Conservation (phyloP, 2,888 invertebrate genomes). For the Scotopteryx bipunctaria region DNA sequence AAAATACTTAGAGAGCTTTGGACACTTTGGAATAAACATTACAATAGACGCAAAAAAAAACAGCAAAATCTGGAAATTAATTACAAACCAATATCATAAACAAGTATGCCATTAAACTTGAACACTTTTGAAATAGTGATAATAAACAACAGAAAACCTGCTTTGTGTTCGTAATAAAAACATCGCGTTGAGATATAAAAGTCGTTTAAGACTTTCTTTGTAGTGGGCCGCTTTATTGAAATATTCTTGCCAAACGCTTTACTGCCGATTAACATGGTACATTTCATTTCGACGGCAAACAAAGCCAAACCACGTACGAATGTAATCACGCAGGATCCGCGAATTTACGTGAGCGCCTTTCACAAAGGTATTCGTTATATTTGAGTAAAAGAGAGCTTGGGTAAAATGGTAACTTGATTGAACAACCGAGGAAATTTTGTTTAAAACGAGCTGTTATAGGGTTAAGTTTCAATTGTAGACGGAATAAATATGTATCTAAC, state of each 20-base stretch:
- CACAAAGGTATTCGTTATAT: conserved; percentile 1
- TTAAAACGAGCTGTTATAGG: neutral
- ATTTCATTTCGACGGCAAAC: conserved; percentile 51
- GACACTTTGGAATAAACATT: too few relatives aligned
- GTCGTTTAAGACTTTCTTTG: conserved; percentile 30
- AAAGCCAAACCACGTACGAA: conserved; percentile 55
- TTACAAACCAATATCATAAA: conserved; percentile 21
- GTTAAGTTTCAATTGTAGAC: neutral
- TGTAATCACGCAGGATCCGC: conserved; percentile 68
- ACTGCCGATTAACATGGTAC: conserved; percentile 42
- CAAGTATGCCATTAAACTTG: conserved; percentile 17
- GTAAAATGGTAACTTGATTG: neutral
- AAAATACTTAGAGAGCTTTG: too few relatives aligned
- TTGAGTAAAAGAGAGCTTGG: neutral
- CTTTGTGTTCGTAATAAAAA: conserved; percentile 23
- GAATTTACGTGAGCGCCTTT: conserved; percentile 57
- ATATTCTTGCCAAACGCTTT: conserved; percentile 52
- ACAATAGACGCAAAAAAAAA: neutral
- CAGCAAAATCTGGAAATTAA: conserved; percentile 12
- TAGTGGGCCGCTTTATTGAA: conserved; percentile 39
- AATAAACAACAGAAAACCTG: conserved; percentile 16
- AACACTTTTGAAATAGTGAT: conserved; percentile 23
- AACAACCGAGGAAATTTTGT: neutral
- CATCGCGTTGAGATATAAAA: conserved; percentile 22
- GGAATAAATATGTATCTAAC: neutral